Evolutionary conservation across 2,797 vertebrate genomes (phyloP).

Genomic region (Chelmon rostratus): DNA sequence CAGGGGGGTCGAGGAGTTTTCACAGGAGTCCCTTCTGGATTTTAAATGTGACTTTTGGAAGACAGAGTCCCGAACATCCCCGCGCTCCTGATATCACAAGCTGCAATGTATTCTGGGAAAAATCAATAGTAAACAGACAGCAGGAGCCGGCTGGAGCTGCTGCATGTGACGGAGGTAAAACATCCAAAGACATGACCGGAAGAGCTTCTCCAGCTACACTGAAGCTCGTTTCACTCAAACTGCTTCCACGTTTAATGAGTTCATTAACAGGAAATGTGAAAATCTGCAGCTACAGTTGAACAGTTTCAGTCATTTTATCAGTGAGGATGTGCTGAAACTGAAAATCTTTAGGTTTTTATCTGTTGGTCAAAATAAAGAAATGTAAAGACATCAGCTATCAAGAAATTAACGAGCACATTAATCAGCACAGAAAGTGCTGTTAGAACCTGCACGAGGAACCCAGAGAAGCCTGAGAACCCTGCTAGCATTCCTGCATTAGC

Average conservation of each 20-base stretch:
- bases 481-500: conserved; percentile 49
- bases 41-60: conserved; percentile 23
- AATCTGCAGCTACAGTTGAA: no score
- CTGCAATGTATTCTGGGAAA: conserved; percentile 45
- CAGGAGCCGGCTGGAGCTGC: conserved; percentile 26
- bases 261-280: no score
- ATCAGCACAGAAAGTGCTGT: no score
- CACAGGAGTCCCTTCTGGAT: not conserved
- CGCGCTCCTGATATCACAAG: not conserved
- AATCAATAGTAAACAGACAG: conserved; percentile 44
- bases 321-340: no score
- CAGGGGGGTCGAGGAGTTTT: not conserved
- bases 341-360: no score
- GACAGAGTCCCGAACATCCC: not conserved
- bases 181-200: not conserved
- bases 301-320: no score
- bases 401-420: not conserved
- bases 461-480: conserved; percentile 18
- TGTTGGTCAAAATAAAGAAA: no score
- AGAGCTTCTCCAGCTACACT: not conserved
- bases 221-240: no score
- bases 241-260: no score
- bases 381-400: no score
- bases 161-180: not conserved
- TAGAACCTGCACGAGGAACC: not conserved